These are phyloP conservation scores for Cryptoprocta ferox DNA, from an alignment of 2,797 vertebrate genomes.

Conservation along the genomic window DNA sequence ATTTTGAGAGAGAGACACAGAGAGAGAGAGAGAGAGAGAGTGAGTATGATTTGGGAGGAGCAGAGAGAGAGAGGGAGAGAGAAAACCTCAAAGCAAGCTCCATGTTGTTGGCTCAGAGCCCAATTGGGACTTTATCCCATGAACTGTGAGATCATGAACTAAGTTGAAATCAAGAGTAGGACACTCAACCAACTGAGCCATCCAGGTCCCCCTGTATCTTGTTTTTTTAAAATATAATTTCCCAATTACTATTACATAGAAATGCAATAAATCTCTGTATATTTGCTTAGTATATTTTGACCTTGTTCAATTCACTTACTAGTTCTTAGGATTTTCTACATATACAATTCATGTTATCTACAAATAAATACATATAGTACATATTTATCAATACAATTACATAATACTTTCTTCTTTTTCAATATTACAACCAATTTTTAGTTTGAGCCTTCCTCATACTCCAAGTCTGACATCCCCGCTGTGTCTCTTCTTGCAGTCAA, in stretches of 20 bases:
- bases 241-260: background rate
- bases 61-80: too few relatives aligned
- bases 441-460: background rate
- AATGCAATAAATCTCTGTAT: background rate
- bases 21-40: too few relatives aligned
- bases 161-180: too few relatives aligned
- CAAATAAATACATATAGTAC: slow-evolving; percentile 6
- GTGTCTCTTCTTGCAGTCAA: background rate
- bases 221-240: slow-evolving; percentile 47
- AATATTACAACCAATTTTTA: background rate
- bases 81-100: too few relatives aligned
- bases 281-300: background rate
- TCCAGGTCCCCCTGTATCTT: background rate
- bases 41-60: too few relatives aligned
- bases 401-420: slow-evolving; percentile 14
- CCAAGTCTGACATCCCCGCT: background rate
- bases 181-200: too few relatives aligned
- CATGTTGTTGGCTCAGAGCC: too few relatives aligned
- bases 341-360: background rate
- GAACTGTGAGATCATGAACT: too few relatives aligned
- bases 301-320: background rate
- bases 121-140: too few relatives aligned
- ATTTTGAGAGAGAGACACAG: too few relatives aligned
- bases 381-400: background rate
- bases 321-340: slow-evolving; percentile 21